Conservation (phyloP, 2,797 vertebrate species). For the Xenops minutus region DNA sequence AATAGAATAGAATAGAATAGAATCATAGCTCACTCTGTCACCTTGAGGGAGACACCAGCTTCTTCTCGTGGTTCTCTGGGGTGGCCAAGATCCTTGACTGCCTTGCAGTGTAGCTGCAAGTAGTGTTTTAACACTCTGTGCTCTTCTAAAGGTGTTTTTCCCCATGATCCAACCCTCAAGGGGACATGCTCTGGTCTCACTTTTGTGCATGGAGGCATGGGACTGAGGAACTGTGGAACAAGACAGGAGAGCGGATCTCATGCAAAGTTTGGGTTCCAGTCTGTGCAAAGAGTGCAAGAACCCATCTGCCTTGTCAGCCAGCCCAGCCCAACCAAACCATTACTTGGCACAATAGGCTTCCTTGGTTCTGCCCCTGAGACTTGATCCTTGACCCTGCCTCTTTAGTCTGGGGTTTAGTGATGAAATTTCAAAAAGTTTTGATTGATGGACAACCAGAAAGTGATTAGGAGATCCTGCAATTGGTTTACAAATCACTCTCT, state of each 20-base stretch:
- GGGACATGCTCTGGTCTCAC: neutral
- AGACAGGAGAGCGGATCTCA: neutral
- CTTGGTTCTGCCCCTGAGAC: neutral
- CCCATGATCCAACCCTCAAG: neutral
- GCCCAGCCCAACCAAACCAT: neutral
- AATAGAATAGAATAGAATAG: neutral
- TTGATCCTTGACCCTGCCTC: neutral
- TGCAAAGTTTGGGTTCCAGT: neutral
- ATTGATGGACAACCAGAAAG: neutral
- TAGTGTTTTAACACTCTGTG: neutral
- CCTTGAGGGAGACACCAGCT: neutral
- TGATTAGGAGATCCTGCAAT: neutral
- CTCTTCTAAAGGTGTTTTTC: neutral
- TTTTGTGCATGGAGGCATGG: neutral
- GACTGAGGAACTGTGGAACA: neutral
- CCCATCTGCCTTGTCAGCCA: neutral
- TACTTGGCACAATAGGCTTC: neutral
- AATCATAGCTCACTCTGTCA: neutral
- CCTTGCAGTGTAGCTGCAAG: neutral
- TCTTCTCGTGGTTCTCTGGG: neutral
- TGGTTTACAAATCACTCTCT: neutral
- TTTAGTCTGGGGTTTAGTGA: neutral
- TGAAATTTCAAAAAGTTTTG: conserved; percentile 1
- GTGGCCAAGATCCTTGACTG: neutral
- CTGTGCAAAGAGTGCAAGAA: neutral